Percentiles rank a stretch among this genome's conserved stretches.
These are phyloP conservation scores for Protobothrops flavoviridis DNA, from an alignment of 2,113 vertebrate species.

Conservation along the genomic window DNA sequence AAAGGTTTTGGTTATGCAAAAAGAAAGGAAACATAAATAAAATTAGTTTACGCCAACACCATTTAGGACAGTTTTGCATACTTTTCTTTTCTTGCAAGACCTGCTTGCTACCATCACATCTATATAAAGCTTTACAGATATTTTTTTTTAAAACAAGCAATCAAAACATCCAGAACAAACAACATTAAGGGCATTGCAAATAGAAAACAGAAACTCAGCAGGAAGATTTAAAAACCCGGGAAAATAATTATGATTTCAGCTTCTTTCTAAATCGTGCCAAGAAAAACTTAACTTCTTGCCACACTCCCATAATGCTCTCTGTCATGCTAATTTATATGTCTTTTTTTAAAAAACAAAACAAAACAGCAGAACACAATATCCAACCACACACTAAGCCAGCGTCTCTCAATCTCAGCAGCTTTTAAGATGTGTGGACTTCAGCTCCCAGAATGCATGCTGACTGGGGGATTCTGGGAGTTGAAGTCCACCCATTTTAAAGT, in stretches of 20 bases:
- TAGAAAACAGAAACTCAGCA: not conserved
- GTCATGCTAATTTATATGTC: not conserved
- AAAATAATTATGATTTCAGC: not conserved
- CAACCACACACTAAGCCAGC: rapidly evolving
- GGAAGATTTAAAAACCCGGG: not conserved
- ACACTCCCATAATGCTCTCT: not conserved
- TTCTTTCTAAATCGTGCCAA: not conserved
- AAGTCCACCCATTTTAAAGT: not conserved
- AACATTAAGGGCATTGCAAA: not conserved
- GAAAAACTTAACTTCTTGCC: not conserved
- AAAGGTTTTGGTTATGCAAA: not conserved
- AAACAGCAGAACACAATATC: not conserved
- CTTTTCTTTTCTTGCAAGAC: not conserved
- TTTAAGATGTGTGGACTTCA: not conserved
- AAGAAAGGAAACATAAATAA: not conserved
- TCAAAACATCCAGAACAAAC: not conserved
- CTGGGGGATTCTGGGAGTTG: not conserved
- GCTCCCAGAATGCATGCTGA: not conserved
- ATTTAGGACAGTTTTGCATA: not conserved
- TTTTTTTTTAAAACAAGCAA: not conserved
- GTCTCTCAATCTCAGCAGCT: not conserved
- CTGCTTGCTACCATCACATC: not conserved
- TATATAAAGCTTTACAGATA: not conserved
- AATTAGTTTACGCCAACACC: not conserved
- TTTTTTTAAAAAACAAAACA: not conserved